Percentiles rank a stretch among this genome's conserved stretches.
Conservation (phyloP, 2,797 vertebrate species). For the Acipenser oxyrinchus region DNA sequence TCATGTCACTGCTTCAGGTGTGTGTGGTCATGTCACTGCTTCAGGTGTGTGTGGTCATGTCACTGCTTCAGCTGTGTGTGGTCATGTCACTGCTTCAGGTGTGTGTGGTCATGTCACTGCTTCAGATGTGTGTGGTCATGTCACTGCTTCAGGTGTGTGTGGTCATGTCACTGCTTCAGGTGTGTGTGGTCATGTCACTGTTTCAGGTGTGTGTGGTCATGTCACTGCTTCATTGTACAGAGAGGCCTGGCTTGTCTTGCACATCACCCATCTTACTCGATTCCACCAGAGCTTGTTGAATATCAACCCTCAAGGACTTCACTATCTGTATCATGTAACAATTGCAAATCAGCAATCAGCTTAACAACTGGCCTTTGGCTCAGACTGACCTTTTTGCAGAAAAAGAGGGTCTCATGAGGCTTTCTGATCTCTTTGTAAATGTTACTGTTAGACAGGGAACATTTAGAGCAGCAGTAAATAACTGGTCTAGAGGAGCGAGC, state of each 20-base stretch:
- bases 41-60: too few relatives aligned
- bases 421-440: conserved; percentile 25
- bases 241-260: background rate
- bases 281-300: background rate
- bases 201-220: too few relatives aligned
- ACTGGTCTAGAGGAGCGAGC: conserved; percentile 3
- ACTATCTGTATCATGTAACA: conserved; percentile 18
- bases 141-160: too few relatives aligned
- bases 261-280: background rate
- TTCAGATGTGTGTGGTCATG: too few relatives aligned
- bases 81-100: too few relatives aligned
- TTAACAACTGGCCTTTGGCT: conserved; percentile 28
- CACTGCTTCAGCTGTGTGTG: too few relatives aligned
- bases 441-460: conserved; percentile 28
- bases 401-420: conserved; percentile 26
- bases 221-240: background rate
- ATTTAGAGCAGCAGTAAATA: conserved; percentile 8
- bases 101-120: too few relatives aligned
- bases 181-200: too few relatives aligned
- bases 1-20: too few relatives aligned
- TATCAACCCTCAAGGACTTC: conserved; percentile 14
- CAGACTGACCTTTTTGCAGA: conserved; percentile 28
- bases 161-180: too few relatives aligned
- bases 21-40: too few relatives aligned
- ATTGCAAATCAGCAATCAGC: conserved; percentile 9